Evolutionary conservation across 2,797 vertebrate species (phyloP).

Genomic region (Darevskia mixta): DNA sequence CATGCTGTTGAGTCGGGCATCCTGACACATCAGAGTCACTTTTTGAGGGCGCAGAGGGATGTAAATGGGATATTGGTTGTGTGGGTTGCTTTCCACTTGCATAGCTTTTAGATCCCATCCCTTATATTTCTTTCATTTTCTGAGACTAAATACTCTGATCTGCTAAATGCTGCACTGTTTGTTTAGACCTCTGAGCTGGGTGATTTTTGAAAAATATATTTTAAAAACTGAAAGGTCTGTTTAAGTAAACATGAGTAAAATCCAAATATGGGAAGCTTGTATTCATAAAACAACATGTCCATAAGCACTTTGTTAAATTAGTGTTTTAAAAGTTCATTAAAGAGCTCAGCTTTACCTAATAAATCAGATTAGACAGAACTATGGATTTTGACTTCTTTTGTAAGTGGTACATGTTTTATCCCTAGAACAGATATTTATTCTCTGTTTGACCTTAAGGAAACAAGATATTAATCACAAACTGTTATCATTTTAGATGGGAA

Average conservation of each 20-base stretch:
- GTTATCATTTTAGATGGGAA: fast-evolving
- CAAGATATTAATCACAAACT: constrained; percentile 24
- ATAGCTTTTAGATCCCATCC: not conserved
- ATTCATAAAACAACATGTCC: constrained; percentile 34
- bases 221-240: not conserved
- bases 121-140: not conserved
- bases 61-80: not conserved
- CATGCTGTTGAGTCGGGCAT: not conserved
- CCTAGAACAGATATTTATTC: constrained; percentile 22
- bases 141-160: not conserved
- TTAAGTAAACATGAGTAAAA: not conserved
- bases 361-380: constrained; percentile 9
- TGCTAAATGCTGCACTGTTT: not conserved
- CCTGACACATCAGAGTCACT: not conserved
- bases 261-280: constrained; percentile 6
- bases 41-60: not conserved
- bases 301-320: constrained; percentile 50
- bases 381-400: constrained; percentile 24
- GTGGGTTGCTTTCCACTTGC: not conserved
- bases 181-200: not conserved
- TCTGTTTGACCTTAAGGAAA: constrained; percentile 34
- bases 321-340: constrained; percentile 52
- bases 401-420: not conserved
- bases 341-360: constrained; percentile 25
- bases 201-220: not conserved